These are phyloP conservation scores for Polydrusus pterygomalis DNA, from an alignment of 2,888 invertebrate genomes.

Conservation along the genomic window DNA sequence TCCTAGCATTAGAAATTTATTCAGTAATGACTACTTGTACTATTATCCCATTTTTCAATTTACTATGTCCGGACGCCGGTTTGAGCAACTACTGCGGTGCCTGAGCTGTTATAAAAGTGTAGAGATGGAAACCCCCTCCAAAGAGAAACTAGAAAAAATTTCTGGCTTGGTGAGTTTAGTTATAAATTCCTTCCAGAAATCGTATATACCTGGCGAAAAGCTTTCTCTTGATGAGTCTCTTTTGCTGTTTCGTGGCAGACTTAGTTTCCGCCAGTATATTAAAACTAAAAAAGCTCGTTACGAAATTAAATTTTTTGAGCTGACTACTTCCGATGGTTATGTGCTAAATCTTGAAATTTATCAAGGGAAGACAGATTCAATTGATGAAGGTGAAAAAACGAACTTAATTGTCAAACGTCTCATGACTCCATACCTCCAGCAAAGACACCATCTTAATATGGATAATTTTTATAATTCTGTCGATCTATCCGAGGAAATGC, in stretches of 20 bases:
- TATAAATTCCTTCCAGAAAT: background rate
- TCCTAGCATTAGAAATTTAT: constrained; percentile 31
- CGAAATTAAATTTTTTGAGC: constrained; percentile 59
- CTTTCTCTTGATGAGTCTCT: constrained; percentile 59
- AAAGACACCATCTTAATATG: constrained; percentile 25
- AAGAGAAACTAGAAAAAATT: background rate
- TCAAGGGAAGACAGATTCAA: constrained; percentile 53
- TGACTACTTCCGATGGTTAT: constrained; percentile 58
- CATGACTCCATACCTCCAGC: background rate
- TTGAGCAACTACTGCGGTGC: constrained; percentile 31
- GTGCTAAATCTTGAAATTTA: constrained; percentile 57
- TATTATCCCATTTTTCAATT: constrained; percentile 31
- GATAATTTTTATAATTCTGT: constrained; percentile 33
- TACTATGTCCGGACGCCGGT: constrained; percentile 32
- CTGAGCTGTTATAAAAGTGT: too few relatives aligned
- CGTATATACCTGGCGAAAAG: constrained; percentile 33
- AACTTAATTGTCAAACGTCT: background rate
- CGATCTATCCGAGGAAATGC: background rate
- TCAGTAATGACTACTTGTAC: constrained; percentile 34
- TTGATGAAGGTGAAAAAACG: constrained; percentile 9
- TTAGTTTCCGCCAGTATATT: constrained; percentile 57
- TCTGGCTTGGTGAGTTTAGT: background rate
- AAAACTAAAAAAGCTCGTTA: constrained; percentile 59
- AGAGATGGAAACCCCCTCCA: background rate
- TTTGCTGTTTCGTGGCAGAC: constrained; percentile 53